These are phyloP conservation scores for Nannospalax galili DNA, from an alignment of 2,113 vertebrate species.

Conservation along the genomic window DNA sequence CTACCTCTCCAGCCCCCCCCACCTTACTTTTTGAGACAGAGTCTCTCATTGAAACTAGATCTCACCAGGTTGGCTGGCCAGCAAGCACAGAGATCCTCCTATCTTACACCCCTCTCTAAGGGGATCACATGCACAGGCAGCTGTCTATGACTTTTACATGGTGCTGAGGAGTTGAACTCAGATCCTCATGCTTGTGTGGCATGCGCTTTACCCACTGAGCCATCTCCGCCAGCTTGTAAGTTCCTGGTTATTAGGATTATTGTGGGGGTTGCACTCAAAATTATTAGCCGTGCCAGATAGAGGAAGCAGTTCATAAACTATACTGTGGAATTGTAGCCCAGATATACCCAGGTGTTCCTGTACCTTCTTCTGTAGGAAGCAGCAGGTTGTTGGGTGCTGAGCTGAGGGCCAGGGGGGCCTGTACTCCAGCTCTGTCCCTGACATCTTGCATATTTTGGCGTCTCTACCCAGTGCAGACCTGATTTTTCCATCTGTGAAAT, in stretches of 20 bases:
- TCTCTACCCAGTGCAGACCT: neutral
- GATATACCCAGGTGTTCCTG: too few relatives aligned
- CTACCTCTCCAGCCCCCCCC: too few relatives aligned
- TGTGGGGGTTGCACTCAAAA: neutral
- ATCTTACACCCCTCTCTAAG: too few relatives aligned
- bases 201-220: neutral
- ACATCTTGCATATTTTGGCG: neutral
- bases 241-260: neutral
- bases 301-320: neutral
- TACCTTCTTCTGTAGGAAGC: neutral
- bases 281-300: neutral
- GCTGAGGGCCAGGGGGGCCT: constrained; percentile 7
- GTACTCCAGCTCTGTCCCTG: neutral
- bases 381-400: neutral
- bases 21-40: neutral
- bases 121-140: neutral
- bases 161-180: neutral
- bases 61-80: neutral
- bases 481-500: neutral
- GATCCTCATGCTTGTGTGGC: neutral
- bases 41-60: neutral
- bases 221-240: neutral
- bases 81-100: too few relatives aligned
- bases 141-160: neutral
- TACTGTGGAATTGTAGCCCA: neutral